Evolutionary conservation across 2,113 vertebrate species (phyloP).

Genomic region (Myotis brandtii): DNA sequence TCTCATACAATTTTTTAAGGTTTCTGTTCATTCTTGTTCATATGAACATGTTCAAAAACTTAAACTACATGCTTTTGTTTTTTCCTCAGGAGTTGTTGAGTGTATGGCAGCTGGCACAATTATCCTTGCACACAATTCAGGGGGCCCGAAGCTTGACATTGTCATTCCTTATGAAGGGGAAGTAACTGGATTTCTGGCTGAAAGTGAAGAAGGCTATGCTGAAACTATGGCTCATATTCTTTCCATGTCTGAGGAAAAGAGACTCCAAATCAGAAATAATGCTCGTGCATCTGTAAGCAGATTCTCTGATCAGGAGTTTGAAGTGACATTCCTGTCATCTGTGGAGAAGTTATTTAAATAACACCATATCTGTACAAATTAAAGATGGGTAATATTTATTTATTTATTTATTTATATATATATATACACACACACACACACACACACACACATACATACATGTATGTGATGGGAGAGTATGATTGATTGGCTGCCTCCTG

Average conservation of each 20-base stretch:
- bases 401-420: too few species aligned
- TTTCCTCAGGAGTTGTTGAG: slow-evolving; percentile 93
- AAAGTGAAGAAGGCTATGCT: slow-evolving; percentile 91
- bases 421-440: too few species aligned
- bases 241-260: slow-evolving; percentile 85
- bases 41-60: background rate
- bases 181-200: slow-evolving; percentile 94
- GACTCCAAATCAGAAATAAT: slow-evolving; percentile 88
- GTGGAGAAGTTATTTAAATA: slow-evolving; percentile 88
- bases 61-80: background rate
- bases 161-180: slow-evolving; percentile 92
- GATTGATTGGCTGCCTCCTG: too few species aligned
- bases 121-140: slow-evolving; percentile 95
- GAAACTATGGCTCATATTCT: slow-evolving; percentile 91
- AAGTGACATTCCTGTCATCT: slow-evolving; percentile 90
- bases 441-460: too few species aligned
- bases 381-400: background rate
- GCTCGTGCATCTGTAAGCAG: slow-evolving; percentile 92
- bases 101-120: slow-evolving; percentile 98
- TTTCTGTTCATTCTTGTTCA: background rate
- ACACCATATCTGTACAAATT: background rate
- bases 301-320: slow-evolving; percentile 96
- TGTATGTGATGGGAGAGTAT: too few species aligned
- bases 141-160: slow-evolving; percentile 96
- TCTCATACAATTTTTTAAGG: background rate